Conservation (phyloP, 2,797 vertebrate species). For the Girardinus metallicus region DNA sequence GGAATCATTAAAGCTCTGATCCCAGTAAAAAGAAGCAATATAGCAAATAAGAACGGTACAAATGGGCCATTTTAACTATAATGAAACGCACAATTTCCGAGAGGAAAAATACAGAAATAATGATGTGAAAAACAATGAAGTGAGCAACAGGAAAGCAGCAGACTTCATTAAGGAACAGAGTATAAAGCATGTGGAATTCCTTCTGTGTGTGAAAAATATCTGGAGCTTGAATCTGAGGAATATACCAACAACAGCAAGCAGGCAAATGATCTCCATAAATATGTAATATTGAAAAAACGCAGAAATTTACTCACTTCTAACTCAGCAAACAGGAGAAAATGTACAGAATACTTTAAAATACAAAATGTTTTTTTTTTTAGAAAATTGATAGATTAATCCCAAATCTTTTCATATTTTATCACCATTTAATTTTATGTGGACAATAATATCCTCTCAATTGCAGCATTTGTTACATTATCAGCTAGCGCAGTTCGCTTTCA, state of each 20-base stretch:
- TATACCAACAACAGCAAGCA: neutral
- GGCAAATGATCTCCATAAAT: neutral
- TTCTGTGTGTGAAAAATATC: neutral
- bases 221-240: neutral
- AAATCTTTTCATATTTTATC: neutral
- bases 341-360: neutral
- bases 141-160: slow-evolving; percentile 36
- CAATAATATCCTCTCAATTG: neutral
- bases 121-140: slow-evolving; percentile 41
- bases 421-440: neutral
- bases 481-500: too few species aligned
- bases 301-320: neutral
- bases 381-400: neutral
- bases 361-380: neutral
- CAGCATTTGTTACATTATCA: too few species aligned
- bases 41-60: slow-evolving; percentile 64
- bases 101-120: slow-evolving; percentile 41
- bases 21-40: slow-evolving; percentile 39
- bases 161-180: neutral
- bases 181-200: slow-evolving; percentile 3
- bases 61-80: slow-evolving; percentile 71
- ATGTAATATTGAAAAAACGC: neutral
- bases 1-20: slow-evolving; percentile 68
- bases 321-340: neutral
- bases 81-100: slow-evolving; percentile 54